Conservation (phyloP, 1,140 invertebrate genomes). For the Saxidomus purpurata region DNA sequence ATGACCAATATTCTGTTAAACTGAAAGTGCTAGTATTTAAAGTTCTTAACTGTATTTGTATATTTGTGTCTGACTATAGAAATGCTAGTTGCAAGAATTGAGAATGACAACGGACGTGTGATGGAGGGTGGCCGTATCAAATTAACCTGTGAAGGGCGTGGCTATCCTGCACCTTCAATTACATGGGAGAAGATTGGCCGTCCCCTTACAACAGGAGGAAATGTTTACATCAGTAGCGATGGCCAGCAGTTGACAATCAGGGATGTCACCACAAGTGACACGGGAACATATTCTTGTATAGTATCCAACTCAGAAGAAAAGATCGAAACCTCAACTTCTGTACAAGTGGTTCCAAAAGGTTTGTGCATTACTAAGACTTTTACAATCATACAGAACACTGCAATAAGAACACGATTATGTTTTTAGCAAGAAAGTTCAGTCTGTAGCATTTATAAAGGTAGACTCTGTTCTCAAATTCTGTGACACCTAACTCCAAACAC, state of each 20-base stretch:
- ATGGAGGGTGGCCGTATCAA: constrained; percentile 75
- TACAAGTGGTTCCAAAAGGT: constrained; percentile 67
- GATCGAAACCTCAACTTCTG: constrained; percentile 62
- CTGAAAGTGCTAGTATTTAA: too few species aligned
- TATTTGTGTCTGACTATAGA: too few species aligned
- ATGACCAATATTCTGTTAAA: too few species aligned
- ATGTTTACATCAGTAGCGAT: constrained; percentile 63
- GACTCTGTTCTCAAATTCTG: too few species aligned
- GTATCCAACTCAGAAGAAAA: constrained; percentile 67
- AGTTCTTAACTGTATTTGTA: too few species aligned
- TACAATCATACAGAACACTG: too few species aligned
- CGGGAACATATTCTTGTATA: constrained; percentile 76
- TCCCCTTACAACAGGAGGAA: constrained; percentile 38
- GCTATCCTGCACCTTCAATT: constrained; percentile 73
- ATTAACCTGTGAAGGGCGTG: constrained; percentile 73
- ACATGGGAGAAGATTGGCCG: constrained; percentile 76
- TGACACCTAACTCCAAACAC: too few species aligned
- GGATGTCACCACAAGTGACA: constrained; percentile 70
- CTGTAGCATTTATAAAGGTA: too few species aligned
- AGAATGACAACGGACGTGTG: constrained; percentile 68
- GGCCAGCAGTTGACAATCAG: constrained; percentile 71
- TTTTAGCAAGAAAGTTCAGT: too few species aligned
- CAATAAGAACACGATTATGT: too few species aligned
- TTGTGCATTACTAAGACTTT: too few species aligned
- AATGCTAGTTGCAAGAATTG: constrained; percentile 67